A percentile compares a stretch with the other conserved stretches of the same genome.
Conservation (phyloP, 2,113 vertebrate genomes). For the Tragulus kanchil region DNA sequence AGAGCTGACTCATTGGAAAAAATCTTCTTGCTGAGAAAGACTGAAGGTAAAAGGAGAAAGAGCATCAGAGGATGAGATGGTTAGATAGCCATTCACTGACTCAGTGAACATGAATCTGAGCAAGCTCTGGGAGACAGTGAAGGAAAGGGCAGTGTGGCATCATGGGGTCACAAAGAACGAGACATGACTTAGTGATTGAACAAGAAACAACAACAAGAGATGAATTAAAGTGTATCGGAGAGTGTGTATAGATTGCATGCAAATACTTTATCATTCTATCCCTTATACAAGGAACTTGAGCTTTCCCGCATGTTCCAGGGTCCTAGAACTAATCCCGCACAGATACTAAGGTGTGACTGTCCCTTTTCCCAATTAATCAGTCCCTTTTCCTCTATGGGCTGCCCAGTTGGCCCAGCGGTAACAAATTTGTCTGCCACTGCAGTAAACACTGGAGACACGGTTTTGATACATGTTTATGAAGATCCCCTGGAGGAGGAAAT, state of each 20-base stretch:
- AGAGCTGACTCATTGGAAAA: neutral
- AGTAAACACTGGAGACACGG: fast-evolving
- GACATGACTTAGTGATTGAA: neutral
- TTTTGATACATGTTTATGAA: neutral
- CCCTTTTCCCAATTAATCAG: neutral
- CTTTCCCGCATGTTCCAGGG: no score
- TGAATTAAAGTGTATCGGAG: neutral
- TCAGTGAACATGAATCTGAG: neutral
- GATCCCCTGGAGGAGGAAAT: neutral
- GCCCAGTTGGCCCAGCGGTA: neutral
- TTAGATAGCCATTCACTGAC: neutral
- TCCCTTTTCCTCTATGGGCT: neutral
- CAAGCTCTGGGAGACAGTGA: neutral
- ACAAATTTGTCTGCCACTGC: neutral
- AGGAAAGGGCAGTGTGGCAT: neutral
- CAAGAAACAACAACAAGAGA: neutral
- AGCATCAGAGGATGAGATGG: neutral
- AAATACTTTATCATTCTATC: neutral
- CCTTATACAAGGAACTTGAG: neutral
- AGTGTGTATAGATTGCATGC: neutral
- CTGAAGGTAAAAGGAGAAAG: neutral
- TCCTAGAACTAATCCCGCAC: neutral
- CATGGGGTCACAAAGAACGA: neutral
- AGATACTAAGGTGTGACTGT: neutral
- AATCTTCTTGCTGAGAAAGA: neutral